Evolutionary conservation across 2,797 vertebrate species (phyloP).

Genomic region (Denticeps clupeoides): DNA sequence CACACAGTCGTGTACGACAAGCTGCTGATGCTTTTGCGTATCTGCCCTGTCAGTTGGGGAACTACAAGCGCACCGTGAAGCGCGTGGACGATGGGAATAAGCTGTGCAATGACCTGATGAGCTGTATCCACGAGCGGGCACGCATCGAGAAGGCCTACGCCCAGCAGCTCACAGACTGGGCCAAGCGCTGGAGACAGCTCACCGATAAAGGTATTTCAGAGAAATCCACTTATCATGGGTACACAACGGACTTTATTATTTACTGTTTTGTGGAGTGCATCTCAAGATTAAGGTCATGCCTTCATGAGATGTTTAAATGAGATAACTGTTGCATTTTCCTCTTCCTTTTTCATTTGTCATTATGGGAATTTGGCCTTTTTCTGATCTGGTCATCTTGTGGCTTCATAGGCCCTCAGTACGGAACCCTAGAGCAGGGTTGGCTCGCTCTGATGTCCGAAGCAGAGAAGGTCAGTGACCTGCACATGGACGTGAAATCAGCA

Average conservation of each 20-base stretch:
- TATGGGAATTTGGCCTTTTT: no score
- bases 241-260: no score
- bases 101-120: conserved; percentile 87
- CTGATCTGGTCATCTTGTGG: no score
- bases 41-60: conserved; percentile 68
- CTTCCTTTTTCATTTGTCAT: no score
- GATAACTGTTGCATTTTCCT: no score
- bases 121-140: conserved; percentile 84
- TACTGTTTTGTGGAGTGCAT: not conserved
- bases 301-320: no score
- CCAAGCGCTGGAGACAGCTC: conserved; percentile 87
- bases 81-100: conserved; percentile 88
- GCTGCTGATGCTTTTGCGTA: not conserved
- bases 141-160: conserved; percentile 90
- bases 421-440: conserved; percentile 87
- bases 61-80: conserved; percentile 89
- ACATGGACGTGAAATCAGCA: conserved; percentile 82
- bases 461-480: conserved; percentile 92
- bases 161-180: conserved; percentile 92
- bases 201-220: conserved; percentile 84
- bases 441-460: conserved; percentile 81
- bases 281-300: no score
- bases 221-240: no score
- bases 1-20: not conserved
- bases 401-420: conserved; percentile 83